Percentiles rank a stretch among this genome's conserved stretches.
Evolutionary conservation across 2,888 invertebrate species (phyloP).

Genomic region (Eudemis profundana): DNA sequence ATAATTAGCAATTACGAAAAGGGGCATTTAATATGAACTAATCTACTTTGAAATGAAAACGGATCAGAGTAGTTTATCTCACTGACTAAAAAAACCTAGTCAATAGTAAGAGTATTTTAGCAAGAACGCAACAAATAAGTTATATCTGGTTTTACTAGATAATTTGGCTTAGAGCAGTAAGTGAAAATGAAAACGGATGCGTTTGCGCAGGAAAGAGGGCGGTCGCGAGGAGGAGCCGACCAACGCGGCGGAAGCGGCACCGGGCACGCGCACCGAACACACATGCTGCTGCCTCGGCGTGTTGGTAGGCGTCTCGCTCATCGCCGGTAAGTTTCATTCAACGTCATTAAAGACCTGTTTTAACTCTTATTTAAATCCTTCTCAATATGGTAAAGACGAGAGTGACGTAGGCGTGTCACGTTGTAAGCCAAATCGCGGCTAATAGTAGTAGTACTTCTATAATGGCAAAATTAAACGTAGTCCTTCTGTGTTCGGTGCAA

Average conservation of each 20-base stretch:
- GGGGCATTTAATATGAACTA: not conserved
- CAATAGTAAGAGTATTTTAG: too few relatives aligned
- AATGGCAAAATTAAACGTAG: too few relatives aligned
- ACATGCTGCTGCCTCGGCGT: constrained; percentile 83
- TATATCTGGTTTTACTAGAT: not conserved
- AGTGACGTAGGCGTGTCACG: too few relatives aligned
- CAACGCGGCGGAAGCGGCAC: constrained; percentile 71
- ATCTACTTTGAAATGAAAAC: constrained; percentile 5
- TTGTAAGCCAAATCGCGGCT: too few relatives aligned
- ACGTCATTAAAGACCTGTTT: not conserved
- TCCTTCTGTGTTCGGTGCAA: too few relatives aligned
- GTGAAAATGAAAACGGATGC: constrained; percentile 26
- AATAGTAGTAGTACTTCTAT: too few relatives aligned
- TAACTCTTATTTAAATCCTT: too few relatives aligned
- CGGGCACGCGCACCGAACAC: constrained; percentile 77
- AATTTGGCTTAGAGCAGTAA: not conserved
- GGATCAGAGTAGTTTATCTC: not conserved
- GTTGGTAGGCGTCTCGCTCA: constrained; percentile 83
- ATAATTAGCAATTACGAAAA: not conserved
- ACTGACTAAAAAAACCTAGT: not conserved
- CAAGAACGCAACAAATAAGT: too few relatives aligned
- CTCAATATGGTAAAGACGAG: too few relatives aligned
- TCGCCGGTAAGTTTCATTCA: constrained; percentile 69
- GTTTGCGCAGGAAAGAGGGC: constrained; percentile 77
- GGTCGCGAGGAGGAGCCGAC: constrained; percentile 80